Evolutionary conservation across 2,797 vertebrate species (phyloP).

Genomic region (Enteromius viviparus): DNA sequence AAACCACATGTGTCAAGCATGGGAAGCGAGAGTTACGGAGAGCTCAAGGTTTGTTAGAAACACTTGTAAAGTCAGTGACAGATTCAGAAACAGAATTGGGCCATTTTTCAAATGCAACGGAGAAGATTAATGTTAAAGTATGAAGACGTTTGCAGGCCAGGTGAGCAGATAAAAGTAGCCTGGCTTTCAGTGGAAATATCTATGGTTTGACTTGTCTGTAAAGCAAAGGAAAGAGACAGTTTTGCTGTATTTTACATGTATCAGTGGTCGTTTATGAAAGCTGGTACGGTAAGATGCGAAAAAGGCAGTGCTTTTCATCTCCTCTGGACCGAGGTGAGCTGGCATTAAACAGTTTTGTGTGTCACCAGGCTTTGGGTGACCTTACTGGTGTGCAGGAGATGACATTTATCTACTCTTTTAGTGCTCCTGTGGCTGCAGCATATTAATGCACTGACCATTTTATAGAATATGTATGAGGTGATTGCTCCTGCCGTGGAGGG

Average conservation of each 20-base stretch:
- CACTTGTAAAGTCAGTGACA: background rate
- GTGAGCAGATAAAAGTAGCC: constrained; percentile 28
- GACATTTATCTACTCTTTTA: constrained; percentile 66
- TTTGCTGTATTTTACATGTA: constrained; percentile 17
- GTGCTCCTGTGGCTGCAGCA: constrained; percentile 35
- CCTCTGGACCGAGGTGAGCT: constrained; percentile 15
- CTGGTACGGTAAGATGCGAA: background rate
- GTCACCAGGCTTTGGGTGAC: constrained; percentile 57
- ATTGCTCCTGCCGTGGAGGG: constrained; percentile 25
- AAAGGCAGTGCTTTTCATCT: constrained; percentile 30
- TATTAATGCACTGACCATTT: constrained; percentile 62
- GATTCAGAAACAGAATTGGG: background rate
- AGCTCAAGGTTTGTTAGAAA: background rate
- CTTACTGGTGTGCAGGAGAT: constrained; percentile 62
- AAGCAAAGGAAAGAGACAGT: background rate
- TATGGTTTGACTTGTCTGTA: background rate
- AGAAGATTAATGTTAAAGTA: constrained; percentile 30
- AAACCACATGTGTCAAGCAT: constrained; percentile 22
- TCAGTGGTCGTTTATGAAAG: constrained; percentile 4
- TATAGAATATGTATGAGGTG: constrained; percentile 54
- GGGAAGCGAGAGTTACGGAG: background rate
- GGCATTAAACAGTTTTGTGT: constrained; percentile 17
- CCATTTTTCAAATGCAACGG: background rate
- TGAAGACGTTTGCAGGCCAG: background rate
- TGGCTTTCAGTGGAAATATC: constrained; percentile 13